Evolutionary conservation across 2,113 vertebrate genomes (phyloP).

Genomic region (Oncorhynchus tshawytscha): DNA sequence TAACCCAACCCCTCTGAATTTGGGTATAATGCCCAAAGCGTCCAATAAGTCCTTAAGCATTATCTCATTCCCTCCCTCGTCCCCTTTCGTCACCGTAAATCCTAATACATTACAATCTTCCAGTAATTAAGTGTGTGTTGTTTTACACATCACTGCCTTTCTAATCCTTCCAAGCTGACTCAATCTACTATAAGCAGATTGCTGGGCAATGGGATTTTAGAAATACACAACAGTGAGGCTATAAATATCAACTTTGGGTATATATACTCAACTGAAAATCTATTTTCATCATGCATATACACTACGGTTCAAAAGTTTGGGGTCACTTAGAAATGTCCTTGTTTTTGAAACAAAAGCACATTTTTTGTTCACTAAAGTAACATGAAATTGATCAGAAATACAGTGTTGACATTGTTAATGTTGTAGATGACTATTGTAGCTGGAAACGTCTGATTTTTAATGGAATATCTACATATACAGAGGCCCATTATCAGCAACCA

Average conservation of each 20-base stretch:
- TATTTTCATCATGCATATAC: not conserved
- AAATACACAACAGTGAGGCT: not conserved
- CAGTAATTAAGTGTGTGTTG: conserved; percentile 23
- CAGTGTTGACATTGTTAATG: no score
- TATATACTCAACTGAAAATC: not conserved
- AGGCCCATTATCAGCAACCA: no score
- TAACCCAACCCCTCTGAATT: no score
- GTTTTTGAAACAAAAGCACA: no score
- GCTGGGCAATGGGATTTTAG: not conserved
- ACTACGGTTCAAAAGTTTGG: no score
- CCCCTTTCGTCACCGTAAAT: not conserved
- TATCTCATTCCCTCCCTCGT: not conserved
- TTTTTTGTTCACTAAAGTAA: no score
- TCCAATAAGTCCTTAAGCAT: not conserved
- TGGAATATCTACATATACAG: no score
- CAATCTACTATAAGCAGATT: conserved; percentile 18
- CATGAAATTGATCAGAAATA: no score
- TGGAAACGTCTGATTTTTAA: no score
- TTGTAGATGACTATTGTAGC: no score
- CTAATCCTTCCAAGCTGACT: not conserved
- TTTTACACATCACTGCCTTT: conserved; percentile 13
- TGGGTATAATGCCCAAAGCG: no score
- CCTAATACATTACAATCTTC: conserved; percentile 13
- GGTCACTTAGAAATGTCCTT: no score
- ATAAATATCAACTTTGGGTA: conserved; percentile 5